Evolutionary conservation across 1,140 invertebrate species (phyloP), one percentile per base, ranked within the genome.

Genomic region (Leptinotarsa texana): DNA sequence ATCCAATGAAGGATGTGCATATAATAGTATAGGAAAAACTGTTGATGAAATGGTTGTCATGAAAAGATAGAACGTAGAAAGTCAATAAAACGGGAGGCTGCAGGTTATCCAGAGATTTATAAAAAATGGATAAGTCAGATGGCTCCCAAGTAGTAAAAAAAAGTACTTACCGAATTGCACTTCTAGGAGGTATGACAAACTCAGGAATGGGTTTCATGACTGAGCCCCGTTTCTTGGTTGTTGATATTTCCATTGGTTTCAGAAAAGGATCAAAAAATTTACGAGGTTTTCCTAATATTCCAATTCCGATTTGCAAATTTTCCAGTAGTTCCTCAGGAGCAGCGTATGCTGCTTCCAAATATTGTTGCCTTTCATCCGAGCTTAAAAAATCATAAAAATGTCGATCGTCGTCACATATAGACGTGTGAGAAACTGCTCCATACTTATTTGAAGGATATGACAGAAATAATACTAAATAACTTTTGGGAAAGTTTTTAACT

Each of bases 261-360:
- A 84, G 77, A 33, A 82, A 69, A 4, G 75, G 24, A 71, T 83
- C 82, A n/a, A 83, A 78, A 65, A 80, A 79, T 66, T 79, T 79
- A 63, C 81, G 70, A 3, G 79, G 77, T 8, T 82, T 76, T n/a
- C 84, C 84, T 63, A 85, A 74, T 61, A 85, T 78, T n/a, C 84
- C 84, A 8, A 85, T 74, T 48, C 77, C 74, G n/a, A 85, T 73
- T n/a, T 75, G 73, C 47, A 77, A 57, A 63, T 81, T 74, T 33
- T 79, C 72, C 17, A 85, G 61, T 15, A 75, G 21, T 73, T 84
- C 82, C 77, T 85, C 83, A 1, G 84, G 84, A 11, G 81, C 82
- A 4, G 82, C 75, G 75, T 80, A 84, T 11, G 81, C 80, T 13
- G 74, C 74, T 80, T 82, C 82, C 66, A 85, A 76, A 74, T 79